Evolutionary conservation across 2,797 vertebrate species (phyloP).

Genomic region (Xiphorhynchus erythropygius): DNA sequence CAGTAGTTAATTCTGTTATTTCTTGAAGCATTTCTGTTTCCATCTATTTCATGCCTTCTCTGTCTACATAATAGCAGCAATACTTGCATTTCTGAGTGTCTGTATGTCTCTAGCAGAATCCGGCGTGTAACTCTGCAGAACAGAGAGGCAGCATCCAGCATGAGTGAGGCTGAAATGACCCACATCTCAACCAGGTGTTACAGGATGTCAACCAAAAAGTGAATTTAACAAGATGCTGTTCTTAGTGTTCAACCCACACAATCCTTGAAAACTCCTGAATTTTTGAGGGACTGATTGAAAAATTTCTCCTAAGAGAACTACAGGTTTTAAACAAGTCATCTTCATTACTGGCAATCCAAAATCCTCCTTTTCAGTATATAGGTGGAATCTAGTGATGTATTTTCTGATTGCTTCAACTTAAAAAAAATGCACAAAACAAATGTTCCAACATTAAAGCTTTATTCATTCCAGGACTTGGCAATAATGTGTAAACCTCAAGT

Average conservation of each 20-base stretch:
- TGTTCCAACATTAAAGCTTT: not conserved
- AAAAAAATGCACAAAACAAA: not conserved
- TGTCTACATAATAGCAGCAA: not conserved
- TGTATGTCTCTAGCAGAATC: not conserved
- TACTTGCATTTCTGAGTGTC: not conserved
- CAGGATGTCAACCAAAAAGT: not conserved
- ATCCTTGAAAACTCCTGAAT: not conserved
- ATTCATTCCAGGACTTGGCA: not conserved
- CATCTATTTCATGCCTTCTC: not conserved
- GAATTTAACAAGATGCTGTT: not conserved
- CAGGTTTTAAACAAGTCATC: not conserved
- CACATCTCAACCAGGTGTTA: rapidly evolving
- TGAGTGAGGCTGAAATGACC: not conserved
- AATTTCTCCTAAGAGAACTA: not conserved
- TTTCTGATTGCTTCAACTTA: not conserved
- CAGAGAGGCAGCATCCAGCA: not conserved
- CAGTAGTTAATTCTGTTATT: not conserved
- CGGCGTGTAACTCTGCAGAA: rapidly evolving
- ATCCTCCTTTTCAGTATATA: not conserved
- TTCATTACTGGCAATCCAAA: not conserved
- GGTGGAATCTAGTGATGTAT: not conserved
- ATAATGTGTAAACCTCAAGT: not conserved
- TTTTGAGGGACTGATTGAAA: not conserved
- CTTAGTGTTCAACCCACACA: not conserved
- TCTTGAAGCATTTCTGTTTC: not conserved